Evolutionary conservation across 2,888 invertebrate genomes (phyloP), one percentile per base, ranked within the genome.

Genomic region (Axea sp.): DNA sequence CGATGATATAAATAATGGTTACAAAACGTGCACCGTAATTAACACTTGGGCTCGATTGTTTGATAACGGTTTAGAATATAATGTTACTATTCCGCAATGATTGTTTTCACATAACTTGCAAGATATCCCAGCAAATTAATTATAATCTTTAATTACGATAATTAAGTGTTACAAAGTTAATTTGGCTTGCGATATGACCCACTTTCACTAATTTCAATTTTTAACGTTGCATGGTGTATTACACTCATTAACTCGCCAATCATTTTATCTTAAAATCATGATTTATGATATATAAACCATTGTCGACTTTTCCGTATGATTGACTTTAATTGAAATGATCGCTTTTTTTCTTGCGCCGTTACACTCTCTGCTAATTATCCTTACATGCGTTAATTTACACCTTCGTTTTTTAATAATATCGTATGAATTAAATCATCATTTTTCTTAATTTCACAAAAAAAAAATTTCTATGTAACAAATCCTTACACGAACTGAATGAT

Each of bases 141-240:
- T 53, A 39, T 51, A 59, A 65, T 53, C 22, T 47, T 35, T 41
- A 60, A 73, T 65, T 43, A 53, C 12, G 12, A 45, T 51, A 65
- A 57, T 65, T 51, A 51, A 47, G 43, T 31, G 33, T 53, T 51
- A 24, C 60, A 37, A 51, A 45, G 51, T 51, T 41, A 37, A 64
- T 51, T 51, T 51, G 33, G 59, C 45, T 59, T 51, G 59, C 51
- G 30, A 60, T 51, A 45, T 19, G 72, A 73, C 72, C 59, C 53
- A 65, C 72, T 73, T 65, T 65, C 65, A 59, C 59, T 53, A 19
- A 59, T 65, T 73, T 73, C 26, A 59, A 73, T 73, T 73, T 65
- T 45, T 49, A 41, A 3, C 45, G 15, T 22, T 17, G 31, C 41
- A 17, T 12, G 64, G 49, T 72, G 31, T 59, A 59, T 59, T 19